Evolutionary conservation across 2,888 invertebrate genomes (phyloP).

Genomic region (Caenorhabditis sulstoni): DNA sequence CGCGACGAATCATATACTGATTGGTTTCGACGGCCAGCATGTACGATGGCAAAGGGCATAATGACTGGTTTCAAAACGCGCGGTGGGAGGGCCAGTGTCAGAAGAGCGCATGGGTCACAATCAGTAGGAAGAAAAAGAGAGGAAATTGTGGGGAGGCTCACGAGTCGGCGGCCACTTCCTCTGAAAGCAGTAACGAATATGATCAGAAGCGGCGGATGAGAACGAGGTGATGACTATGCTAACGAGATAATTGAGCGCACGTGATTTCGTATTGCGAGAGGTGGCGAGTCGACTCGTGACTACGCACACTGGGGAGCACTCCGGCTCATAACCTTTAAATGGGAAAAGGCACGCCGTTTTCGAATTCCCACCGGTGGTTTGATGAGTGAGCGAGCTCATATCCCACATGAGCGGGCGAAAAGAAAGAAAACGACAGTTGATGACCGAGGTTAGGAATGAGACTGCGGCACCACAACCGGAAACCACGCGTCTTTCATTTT

Average conservation of each 20-base stretch:
- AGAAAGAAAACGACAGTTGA: neutral
- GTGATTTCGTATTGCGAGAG: neutral
- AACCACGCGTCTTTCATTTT: neutral
- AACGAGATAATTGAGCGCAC: neutral
- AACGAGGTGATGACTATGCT: neutral
- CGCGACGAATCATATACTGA: no score
- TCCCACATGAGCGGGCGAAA: neutral
- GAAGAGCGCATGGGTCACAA: no score
- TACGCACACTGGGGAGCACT: neutral
- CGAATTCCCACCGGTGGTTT: neutral
- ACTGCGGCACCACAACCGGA: constrained; percentile 8
- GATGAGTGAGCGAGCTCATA: no score
- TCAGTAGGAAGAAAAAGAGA: no score
- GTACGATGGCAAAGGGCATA: no score
- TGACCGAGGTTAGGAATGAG: constrained; percentile 8
- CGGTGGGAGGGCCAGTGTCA: no score
- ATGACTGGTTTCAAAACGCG: no score
- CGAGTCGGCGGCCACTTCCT: no score
- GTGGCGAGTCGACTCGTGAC: neutral
- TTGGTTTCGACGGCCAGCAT: no score
- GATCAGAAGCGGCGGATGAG: neutral
- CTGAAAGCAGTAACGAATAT: neutral
- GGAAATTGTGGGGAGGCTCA: no score
- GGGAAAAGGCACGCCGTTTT: neutral
- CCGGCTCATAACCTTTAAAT: neutral